Conservation (phyloP, 2,113 vertebrate genomes). For the Myodes glareolus region DNA sequence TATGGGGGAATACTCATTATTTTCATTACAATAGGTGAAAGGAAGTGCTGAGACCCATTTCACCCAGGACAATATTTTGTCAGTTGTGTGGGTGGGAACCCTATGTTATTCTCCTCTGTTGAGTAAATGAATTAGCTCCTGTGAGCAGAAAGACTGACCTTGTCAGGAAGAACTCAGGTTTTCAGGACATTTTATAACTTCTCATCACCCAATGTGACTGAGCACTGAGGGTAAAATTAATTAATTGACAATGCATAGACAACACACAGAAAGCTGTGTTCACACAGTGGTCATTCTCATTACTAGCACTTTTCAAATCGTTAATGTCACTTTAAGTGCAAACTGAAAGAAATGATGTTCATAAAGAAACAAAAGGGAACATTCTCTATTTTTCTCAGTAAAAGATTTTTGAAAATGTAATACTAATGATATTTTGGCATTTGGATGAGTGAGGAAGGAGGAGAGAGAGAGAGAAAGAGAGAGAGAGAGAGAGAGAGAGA, state of each 20-base stretch:
- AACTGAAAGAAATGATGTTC: neutral
- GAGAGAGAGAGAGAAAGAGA: neutral
- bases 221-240: neutral
- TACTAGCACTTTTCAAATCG: neutral
- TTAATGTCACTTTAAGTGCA: neutral
- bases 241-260: neutral
- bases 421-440: neutral
- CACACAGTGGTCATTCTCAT: neutral
- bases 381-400: neutral
- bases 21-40: neutral
- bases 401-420: neutral
- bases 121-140: neutral
- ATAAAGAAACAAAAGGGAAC: neutral
- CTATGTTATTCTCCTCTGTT: neutral
- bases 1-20: neutral
- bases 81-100: neutral
- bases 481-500: neutral
- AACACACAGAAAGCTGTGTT: neutral
- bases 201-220: neutral
- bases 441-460: neutral
- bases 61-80: neutral
- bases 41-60: neutral
- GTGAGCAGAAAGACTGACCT: neutral
- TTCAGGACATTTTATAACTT: neutral
- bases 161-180: constrained; percentile 2